phyloP scores from a whole-genome alignment of 1,140 invertebrate species.

The Dendrolimus punctatus region DNA sequence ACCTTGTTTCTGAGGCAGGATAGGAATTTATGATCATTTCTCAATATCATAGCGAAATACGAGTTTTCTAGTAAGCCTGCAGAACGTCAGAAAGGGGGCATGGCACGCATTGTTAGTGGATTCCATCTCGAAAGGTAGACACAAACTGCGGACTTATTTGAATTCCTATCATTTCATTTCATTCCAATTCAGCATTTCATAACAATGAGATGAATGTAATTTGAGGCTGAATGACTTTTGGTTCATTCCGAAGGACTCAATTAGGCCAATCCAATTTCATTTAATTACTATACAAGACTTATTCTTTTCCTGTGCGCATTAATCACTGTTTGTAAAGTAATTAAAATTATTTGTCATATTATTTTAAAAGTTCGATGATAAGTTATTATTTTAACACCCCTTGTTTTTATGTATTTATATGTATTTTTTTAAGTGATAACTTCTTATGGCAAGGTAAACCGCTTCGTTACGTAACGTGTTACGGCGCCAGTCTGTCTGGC shows the following conservation, averaged over 20 bases:
- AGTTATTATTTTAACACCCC: too few relatives aligned
- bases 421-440: too few relatives aligned
- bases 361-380: too few relatives aligned
- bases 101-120: slow-evolving; percentile 43
- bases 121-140: slow-evolving; percentile 37
- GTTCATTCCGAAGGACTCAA: slow-evolving; percentile 16
- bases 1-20: too few relatives aligned
- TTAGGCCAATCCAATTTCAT: neutral
- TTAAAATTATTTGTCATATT: too few relatives aligned
- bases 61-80: slow-evolving; percentile 8
- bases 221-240: slow-evolving; percentile 25
- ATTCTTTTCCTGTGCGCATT: too few relatives aligned
- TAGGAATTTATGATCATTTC: slow-evolving; percentile 43
- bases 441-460: too few relatives aligned
- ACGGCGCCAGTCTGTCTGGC: too few relatives aligned
- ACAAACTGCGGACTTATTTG: slow-evolving; percentile 48
- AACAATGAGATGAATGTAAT: slow-evolving; percentile 37
- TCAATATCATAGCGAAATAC: slow-evolving; percentile 53
- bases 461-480: too few relatives aligned
- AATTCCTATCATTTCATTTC: slow-evolving; percentile 39
- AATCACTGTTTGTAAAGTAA: too few relatives aligned
- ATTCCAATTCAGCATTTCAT: slow-evolving; percentile 30
- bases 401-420: too few relatives aligned
- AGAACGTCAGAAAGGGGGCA: neutral
- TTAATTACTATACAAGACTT: too few relatives aligned